Conservation (phyloP, 1,140 invertebrate genomes). For the Coelopa frigida region DNA sequence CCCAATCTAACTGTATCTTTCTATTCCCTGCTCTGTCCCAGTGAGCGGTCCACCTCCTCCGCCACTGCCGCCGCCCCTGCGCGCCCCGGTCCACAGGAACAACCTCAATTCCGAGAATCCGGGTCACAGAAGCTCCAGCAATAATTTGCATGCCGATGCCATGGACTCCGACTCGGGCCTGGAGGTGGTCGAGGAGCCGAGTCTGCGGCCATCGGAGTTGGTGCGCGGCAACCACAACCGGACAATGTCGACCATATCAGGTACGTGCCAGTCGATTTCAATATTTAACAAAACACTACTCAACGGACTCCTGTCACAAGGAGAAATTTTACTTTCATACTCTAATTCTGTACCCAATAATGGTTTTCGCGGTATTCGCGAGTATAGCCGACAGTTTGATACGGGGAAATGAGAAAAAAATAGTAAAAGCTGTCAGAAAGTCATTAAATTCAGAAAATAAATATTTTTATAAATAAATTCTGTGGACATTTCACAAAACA, state of each 20-base stretch:
- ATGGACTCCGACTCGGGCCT: slow-evolving; percentile 43
- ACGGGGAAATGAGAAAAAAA: no score
- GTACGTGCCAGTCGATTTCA: slow-evolving; percentile 27
- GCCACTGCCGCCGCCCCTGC: slow-evolving; percentile 53
- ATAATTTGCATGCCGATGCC: slow-evolving; percentile 17
- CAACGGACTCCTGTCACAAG: no score
- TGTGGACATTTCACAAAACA: no score
- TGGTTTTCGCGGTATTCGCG: no score
- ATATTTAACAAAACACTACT: no score
- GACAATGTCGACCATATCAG: slow-evolving; percentile 45
- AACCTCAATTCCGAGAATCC: slow-evolving; percentile 9
- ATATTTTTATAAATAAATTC: no score
- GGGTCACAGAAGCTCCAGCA: slow-evolving; percentile 10
- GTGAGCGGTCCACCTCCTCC: slow-evolving; percentile 52
- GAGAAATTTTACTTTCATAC: no score
- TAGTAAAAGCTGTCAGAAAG: no score
- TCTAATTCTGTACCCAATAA: no score
- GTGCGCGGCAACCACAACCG: slow-evolving; percentile 47
- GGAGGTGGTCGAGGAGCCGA: slow-evolving; percentile 54
- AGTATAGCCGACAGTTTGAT: no score
- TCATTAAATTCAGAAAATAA: no score
- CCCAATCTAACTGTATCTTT: not conserved
- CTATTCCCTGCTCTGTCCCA: slow-evolving; percentile 13
- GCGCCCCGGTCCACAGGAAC: slow-evolving; percentile 36
- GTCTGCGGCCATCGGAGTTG: slow-evolving; percentile 53